Conservation (phyloP, 2,888 invertebrate genomes). For the Drosophila buzzatii region DNA sequence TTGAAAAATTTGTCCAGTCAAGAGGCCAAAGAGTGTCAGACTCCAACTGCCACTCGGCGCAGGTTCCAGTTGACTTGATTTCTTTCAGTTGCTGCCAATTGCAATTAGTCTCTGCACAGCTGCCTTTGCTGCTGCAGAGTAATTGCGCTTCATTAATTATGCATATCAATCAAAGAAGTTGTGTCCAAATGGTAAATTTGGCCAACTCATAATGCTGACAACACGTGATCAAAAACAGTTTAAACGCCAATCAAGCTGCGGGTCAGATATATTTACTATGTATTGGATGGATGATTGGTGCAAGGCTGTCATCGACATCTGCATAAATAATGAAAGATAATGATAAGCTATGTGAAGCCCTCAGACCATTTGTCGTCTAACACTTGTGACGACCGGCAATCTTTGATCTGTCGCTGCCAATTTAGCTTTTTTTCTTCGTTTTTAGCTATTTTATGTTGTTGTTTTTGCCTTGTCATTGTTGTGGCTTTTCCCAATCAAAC, state of each 20-base stretch:
- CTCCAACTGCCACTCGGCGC: neutral
- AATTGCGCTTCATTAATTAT: slow-evolving; percentile 50
- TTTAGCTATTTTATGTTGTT: slow-evolving; percentile 30
- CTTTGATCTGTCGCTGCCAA: slow-evolving; percentile 72
- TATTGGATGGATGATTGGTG: slow-evolving; percentile 46
- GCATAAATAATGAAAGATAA: slow-evolving; percentile 66
- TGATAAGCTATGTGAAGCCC: slow-evolving; percentile 31
- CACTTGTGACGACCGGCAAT: slow-evolving; percentile 74
- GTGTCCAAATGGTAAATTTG: slow-evolving; percentile 34
- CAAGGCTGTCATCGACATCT: slow-evolving; percentile 60
- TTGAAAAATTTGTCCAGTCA: slow-evolving; percentile 30
- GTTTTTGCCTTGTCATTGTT: slow-evolving; percentile 43
- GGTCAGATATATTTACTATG: neutral
- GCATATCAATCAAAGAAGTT: slow-evolving; percentile 38
- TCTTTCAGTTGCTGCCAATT: slow-evolving; percentile 20
- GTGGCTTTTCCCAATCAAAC: slow-evolving; percentile 79
- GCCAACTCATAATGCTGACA: slow-evolving; percentile 41
- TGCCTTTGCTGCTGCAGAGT: slow-evolving; percentile 34
- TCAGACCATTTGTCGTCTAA: slow-evolving; percentile 68
- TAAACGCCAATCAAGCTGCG: slow-evolving; percentile 50
- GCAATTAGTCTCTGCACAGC: slow-evolving; percentile 30
- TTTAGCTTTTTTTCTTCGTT: slow-evolving; percentile 58
- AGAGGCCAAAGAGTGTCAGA: neutral
- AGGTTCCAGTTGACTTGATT: slow-evolving; percentile 39
- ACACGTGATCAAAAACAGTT: slow-evolving; percentile 69